Evolutionary conservation across 2,888 invertebrate species (phyloP).

Genomic region (Acleris sparsana): DNA sequence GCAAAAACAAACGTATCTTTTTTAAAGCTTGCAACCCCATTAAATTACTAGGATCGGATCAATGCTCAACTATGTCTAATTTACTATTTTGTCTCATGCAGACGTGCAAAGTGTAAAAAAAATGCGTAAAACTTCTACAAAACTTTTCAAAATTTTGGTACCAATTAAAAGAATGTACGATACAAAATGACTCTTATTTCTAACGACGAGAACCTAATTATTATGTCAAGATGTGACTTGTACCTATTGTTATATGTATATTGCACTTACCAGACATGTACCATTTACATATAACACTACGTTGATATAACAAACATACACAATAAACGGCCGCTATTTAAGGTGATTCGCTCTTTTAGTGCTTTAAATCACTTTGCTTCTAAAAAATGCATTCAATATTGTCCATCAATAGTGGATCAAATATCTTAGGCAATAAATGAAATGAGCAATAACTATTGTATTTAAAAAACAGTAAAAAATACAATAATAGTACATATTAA

Average conservation of each 20-base stretch:
- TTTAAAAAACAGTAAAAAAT: background rate
- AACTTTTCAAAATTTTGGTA: conserved; percentile 44
- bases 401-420: background rate
- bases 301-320: conserved; percentile 38
- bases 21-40: background rate
- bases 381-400: background rate
- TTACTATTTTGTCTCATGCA: conserved; percentile 8
- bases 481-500: background rate
- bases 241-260: conserved; percentile 55
- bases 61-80: conserved; percentile 3
- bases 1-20: too few relatives aligned
- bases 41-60: background rate
- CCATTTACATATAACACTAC: conserved; percentile 52
- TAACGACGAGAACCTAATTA: conserved; percentile 44
- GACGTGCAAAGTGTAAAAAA: conserved; percentile 22
- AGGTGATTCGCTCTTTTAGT: background rate
- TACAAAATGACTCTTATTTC: conserved; percentile 43
- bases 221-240: conserved; percentile 66
- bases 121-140: conserved; percentile 25
- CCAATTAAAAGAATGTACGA: conserved; percentile 45
- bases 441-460: background rate
- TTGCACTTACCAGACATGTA: conserved; percentile 55
- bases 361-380: background rate
- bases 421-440: background rate
- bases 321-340: background rate